Evolutionary conservation across 2,113 vertebrate species (phyloP), one percentile per base, ranked within the genome.

Genomic region (Gymnobelideus leadbeateri): DNA sequence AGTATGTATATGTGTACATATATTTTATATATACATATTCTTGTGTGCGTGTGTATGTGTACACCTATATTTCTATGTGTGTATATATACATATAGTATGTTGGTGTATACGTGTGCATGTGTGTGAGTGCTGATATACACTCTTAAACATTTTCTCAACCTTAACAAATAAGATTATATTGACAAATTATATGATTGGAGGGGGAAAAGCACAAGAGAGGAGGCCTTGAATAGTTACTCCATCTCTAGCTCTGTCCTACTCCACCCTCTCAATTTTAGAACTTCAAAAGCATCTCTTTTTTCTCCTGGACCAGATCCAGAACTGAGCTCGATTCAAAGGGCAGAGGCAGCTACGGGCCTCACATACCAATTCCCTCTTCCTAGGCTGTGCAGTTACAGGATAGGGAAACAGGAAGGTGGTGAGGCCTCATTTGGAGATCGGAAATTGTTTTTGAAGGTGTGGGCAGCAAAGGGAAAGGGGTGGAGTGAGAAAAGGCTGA

Each of bases 381-480:
- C 51, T 24, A 3, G 3, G 26, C 4, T 89, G 91, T 51, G 61
- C 93, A 91, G 51, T 92, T 92, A 94, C 77, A 53, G 89, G 91
- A 61, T 12, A 26, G 57, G 55, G 95, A 97, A 96, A 97, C 97
- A 97, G 97, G 97, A 97, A 97, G 57, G 91, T 68, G 93, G 53
- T 37, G 92, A 97, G 96, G 95, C 53, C 95, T 96, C 46, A 1
- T 92, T 92, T 92, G 55, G 89, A 97, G 92, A 97, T 94, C 31
- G 95, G 96, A 97, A 97, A 95, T 37, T 23, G 46, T 51, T 92
- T 46, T 84, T 96, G 95, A 97, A 98, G 97, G 51, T 28, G 50
- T 53, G 91, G 90, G 46, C 61, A 47, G 49, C 23, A 51, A 84
- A 43, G n/a, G 68, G 68, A 43, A 84, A 43, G 1, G 53, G 51